Conservation (phyloP, 2,888 invertebrate species). For the Sepioteuthis lessoniana region DNA sequence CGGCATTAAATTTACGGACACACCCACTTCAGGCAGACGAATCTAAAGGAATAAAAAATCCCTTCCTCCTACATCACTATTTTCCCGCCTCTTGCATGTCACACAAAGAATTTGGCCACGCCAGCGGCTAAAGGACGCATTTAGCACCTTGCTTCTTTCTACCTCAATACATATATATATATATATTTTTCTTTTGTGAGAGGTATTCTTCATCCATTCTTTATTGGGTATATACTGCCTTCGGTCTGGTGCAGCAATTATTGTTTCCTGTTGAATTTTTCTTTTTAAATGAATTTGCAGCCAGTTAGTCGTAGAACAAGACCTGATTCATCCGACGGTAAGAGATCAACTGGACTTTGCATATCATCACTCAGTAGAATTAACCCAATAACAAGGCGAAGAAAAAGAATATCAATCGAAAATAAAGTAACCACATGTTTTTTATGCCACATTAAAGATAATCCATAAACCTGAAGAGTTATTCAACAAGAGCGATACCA, state of each 20-base stretch:
- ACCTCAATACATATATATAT: background rate
- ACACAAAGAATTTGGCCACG: background rate
- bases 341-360: background rate
- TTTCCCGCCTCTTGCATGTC: background rate
- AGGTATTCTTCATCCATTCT: background rate
- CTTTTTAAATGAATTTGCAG: background rate
- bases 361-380: too few relatives aligned
- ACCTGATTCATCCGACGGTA: background rate
- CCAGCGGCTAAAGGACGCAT: background rate
- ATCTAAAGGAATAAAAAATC: background rate
- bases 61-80: background rate
- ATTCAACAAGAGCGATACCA: too few relatives aligned
- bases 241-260: background rate
- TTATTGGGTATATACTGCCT: background rate
- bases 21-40: background rate
- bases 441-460: too few relatives aligned
- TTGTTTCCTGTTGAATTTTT: background rate
- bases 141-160: background rate
- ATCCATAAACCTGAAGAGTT: too few relatives aligned
- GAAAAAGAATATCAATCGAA: too few relatives aligned
- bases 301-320: background rate
- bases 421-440: too few relatives aligned
- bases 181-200: background rate
- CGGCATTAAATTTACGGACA: background rate
- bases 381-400: too few relatives aligned